phyloP scores from a whole-genome alignment of 2,888 invertebrate species.

The Listrodromus nycthemerus region DNA sequence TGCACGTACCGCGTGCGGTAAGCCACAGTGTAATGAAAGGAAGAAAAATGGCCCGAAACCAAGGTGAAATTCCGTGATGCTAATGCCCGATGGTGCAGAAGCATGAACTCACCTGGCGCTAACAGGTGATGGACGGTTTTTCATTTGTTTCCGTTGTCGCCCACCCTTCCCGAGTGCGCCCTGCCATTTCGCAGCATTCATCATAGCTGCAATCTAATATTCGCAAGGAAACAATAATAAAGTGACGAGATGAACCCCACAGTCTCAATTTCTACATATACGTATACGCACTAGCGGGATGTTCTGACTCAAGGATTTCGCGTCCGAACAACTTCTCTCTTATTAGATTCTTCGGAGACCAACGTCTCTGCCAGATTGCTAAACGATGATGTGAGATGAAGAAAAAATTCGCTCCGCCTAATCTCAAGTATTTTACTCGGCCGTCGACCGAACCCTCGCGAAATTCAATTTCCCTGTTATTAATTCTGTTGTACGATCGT shows the following conservation, averaged over 20 bases:
- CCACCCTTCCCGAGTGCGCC: neutral
- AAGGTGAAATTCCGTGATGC: slow-evolving; percentile 10
- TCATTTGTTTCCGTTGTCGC: slow-evolving; percentile 64
- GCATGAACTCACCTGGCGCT: neutral
- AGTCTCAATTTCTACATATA: slow-evolving; percentile 38
- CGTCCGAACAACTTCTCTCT: neutral
- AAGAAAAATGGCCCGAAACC: slow-evolving; percentile 20
- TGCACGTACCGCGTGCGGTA: neutral
- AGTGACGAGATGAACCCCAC: slow-evolving; percentile 44
- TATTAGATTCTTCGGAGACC: neutral
- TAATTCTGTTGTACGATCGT: slow-evolving; percentile 59
- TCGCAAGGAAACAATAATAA: slow-evolving; percentile 64
- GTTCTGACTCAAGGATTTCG: no score
- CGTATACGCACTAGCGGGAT: neutral
- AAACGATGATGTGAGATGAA: neutral
- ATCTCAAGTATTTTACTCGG: neutral
- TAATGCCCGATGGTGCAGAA: slow-evolving; percentile 28
- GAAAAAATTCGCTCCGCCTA: neutral
- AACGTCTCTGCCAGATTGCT: neutral
- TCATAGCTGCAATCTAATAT: slow-evolving; percentile 65
- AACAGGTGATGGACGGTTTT: slow-evolving; percentile 66
- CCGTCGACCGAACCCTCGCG: neutral
- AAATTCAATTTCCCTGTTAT: slow-evolving; percentile 67
- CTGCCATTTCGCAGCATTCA: slow-evolving; percentile 40
- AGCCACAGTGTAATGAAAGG: slow-evolving; percentile 4